Percentiles rank a stretch among this genome's conserved stretches.
Evolutionary conservation across 2,888 invertebrate genomes (phyloP).

Genomic region (Acronicta alni): DNA sequence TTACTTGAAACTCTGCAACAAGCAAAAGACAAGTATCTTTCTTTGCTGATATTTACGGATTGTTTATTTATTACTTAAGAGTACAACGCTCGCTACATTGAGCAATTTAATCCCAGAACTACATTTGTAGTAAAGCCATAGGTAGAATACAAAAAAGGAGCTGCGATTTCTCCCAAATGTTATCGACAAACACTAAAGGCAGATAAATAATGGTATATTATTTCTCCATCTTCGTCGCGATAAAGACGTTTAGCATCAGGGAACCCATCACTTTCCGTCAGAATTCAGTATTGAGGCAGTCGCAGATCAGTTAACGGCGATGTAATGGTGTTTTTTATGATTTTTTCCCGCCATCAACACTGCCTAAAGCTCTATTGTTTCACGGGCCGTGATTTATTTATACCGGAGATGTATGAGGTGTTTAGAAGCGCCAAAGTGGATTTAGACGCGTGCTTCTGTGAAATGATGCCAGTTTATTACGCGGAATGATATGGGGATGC

Average conservation of each 20-base stretch:
- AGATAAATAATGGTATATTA: conserved; percentile 55
- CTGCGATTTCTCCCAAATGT: conserved; percentile 31
- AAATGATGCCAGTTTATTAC: conserved; percentile 48
- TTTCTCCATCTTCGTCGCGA: conserved; percentile 54
- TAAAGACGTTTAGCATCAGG: conserved; percentile 51
- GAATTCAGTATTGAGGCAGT: conserved; percentile 47
- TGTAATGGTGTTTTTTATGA: conserved; percentile 78
- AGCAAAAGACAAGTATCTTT: too few species aligned
- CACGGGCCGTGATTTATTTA: conserved; percentile 71
- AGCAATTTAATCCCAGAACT: too few species aligned
- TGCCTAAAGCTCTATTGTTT: conserved; percentile 69
- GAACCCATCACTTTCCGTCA: conserved; percentile 31
- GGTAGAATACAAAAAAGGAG: too few species aligned
- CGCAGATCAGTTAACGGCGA: conserved; percentile 67
- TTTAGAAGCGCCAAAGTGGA: conserved; percentile 60
- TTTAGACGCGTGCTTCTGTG: conserved; percentile 43
- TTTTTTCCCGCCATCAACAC: conserved; percentile 64
- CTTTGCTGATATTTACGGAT: too few species aligned
- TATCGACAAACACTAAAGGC: conserved; percentile 51
- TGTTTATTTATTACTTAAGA: too few species aligned
- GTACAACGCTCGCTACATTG: too few species aligned
- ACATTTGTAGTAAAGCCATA: too few species aligned
- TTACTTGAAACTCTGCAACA: too few species aligned
- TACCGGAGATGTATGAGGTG: conserved; percentile 67
- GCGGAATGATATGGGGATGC: conserved; percentile 31